Evolutionary conservation across 2,888 invertebrate genomes (phyloP), one percentile per base, ranked within the genome.

Genomic region (Drosophila formosana): DNA sequence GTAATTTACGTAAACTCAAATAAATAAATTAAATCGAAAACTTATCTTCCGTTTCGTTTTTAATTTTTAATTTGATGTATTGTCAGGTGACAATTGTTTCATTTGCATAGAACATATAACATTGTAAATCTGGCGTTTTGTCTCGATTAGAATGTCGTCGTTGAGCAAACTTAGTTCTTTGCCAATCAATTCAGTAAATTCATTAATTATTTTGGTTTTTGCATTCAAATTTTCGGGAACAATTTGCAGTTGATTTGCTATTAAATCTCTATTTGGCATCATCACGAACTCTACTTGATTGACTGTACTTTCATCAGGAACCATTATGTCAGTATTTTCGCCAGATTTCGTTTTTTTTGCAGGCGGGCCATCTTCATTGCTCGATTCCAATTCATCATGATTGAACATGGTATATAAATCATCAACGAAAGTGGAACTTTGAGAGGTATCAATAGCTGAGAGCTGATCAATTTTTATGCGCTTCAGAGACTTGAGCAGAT

Each of bases 1-100:
- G 85, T 90, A 90, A 86, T 80, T 82, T 84, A 89, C 84, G 82
- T 83, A 84, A 83, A 86, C 71, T 84, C 75, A 83, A 79, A 90
- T 89, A 90, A 90, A 89, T 51, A 72, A 85, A 79, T 75, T 62
- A 63, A 82, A 75, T 75, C 43, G 57, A 62, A 41, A 50, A 30
- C 7, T n/a, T 25, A 32, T 30, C 32, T 6, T 30, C 30, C 6
- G 5, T 37, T 2, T 37, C n/a, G 11, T 28, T 28, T 5, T 30
- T 32, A 9, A 23, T 23, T 3, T 13, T 34, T 13, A n/a, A 4
- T 30, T 41, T 9, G 13, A 7, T 18, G 26, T 32, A 5, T 58
- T 61, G 39, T 51, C 62, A 13, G 55, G 25, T 11, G 53, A 25
- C 13, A 66, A 18, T 55, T 84, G 84, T 26, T 77, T 76, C 45